A percentile compares a stretch with the other conserved stretches of the same genome.
Conservation (phyloP, 2,113 vertebrate species). For the Xerus inauris region DNA sequence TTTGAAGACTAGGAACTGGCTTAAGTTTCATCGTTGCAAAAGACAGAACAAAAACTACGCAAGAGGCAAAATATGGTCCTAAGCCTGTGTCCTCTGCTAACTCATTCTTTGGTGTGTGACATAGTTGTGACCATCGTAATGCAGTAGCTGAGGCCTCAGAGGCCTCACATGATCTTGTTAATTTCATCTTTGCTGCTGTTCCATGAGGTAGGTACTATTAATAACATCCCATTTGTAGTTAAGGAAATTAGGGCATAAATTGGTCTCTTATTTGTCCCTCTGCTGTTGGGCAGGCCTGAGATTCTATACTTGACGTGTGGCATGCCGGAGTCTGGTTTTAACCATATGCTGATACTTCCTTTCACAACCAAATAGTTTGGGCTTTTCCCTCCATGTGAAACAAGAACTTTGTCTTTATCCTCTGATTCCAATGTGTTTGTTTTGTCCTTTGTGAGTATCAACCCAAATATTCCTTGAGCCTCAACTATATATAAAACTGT, state of each 20-base stretch:
- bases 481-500: slow-evolving; percentile 19
- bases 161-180: neutral
- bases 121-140: neutral
- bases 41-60: neutral
- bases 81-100: neutral
- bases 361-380: neutral
- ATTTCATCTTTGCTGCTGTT: neutral
- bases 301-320: neutral
- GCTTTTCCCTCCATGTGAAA: neutral
- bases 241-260: neutral
- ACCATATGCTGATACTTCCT: neutral
- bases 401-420: neutral
- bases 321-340: neutral
- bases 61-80: neutral
- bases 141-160: neutral
- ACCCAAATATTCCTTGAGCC: slow-evolving; percentile 54
- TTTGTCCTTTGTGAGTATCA: slow-evolving; percentile 18
- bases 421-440: neutral
- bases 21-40: neutral
- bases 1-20: neutral
- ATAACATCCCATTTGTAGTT: neutral
- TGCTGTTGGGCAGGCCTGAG: neutral
- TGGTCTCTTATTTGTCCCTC: neutral
- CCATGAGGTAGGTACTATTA: neutral
- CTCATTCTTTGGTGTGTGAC: neutral